phyloP scores from a whole-genome alignment of 2,888 invertebrate species.

The Agrotis segetum region DNA sequence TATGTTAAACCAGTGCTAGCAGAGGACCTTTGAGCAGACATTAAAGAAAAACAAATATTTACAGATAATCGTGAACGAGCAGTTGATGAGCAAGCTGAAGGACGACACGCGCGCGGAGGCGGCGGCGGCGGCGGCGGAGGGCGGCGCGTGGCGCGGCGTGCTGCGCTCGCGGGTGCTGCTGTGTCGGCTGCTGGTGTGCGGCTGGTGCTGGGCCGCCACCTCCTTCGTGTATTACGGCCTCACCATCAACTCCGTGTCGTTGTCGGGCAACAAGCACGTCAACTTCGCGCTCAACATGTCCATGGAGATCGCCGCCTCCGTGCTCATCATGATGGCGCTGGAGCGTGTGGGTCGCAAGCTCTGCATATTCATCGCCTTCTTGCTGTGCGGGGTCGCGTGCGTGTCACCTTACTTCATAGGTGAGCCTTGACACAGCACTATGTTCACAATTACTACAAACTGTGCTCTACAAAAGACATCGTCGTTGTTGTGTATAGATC shows the following conservation, averaged over 20 bases:
- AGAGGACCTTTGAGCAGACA: background rate
- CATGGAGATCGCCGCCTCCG: conserved; percentile 87
- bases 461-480: background rate
- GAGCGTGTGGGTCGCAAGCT: conserved; percentile 84
- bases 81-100: conserved; percentile 71
- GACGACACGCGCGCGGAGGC: conserved; percentile 57
- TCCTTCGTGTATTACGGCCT: conserved; percentile 95
- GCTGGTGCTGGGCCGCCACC: conserved; percentile 93
- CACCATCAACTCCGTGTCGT: conserved; percentile 93
- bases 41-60: background rate
- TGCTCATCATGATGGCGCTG: conserved; percentile 86
- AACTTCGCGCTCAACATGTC: conserved; percentile 92
- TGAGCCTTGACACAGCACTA: conserved; percentile 63
- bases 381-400: conserved; percentile 82
- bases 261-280: conserved; percentile 94
- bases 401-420: conserved; percentile 81
- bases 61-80: conserved; percentile 78
- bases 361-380: conserved; percentile 81
- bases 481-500: conserved; percentile 67
- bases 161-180: conserved; percentile 77
- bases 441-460: background rate
- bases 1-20: background rate
- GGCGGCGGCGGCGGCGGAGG: conserved; percentile 26
- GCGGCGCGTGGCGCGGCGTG: conserved; percentile 75
- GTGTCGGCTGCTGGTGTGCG: conserved; percentile 76